Base-by-base conservation (phyloP, 2,888 invertebrate genomes). In the Zootermopsis nevadensis region DNA sequence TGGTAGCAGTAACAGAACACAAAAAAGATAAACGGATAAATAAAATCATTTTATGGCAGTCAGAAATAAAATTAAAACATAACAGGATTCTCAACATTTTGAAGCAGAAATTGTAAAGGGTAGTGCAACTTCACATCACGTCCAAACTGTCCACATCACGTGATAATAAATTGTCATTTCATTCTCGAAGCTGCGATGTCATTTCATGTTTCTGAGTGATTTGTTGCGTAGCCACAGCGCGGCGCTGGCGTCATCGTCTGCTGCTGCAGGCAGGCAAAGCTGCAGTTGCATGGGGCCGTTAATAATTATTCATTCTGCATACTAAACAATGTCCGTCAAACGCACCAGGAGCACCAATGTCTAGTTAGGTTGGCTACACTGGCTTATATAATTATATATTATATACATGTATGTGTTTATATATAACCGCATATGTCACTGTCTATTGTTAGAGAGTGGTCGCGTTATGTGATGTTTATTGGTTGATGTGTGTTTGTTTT, bases 231-330 rank as follows among this genome's bases (percentile, higher is more conserved):
- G 38, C 24, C n/a, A 24, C 10, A 38, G 42, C 38, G 38, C n/a
- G 3, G 38, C 10, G 31, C 74, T 74, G n/a, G 35, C 24, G 35
- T 35, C 22, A 24, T 27, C 27, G 7, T 60, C 60, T 48, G 76
- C 79, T 79, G 79, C 79, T 35, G 35, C 79, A 60, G 79, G 60
- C 60, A 77, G 55, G 76, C 48, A n/a, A 30, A 48, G 79, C 72
- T 48, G 66, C 60, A 79, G 60, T 79, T 79, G 79, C 79, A 79
- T 79, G 38, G 15, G 79, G 35, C 60, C 79, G 83, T 81, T 79
- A 79, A 79, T 79, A 79, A 79, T 79, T 38, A 79, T 79, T 77
- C 79, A 79, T 79, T 79, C 66, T 66, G 79, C 60, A 66, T 79
- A 33, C 48, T 66, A 60, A 79, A 79, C 79, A 79, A 79, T 79